These are phyloP conservation scores for Leptothorax acervorum DNA, from an alignment of 2,888 invertebrate genomes.

Conservation along the genomic window DNA sequence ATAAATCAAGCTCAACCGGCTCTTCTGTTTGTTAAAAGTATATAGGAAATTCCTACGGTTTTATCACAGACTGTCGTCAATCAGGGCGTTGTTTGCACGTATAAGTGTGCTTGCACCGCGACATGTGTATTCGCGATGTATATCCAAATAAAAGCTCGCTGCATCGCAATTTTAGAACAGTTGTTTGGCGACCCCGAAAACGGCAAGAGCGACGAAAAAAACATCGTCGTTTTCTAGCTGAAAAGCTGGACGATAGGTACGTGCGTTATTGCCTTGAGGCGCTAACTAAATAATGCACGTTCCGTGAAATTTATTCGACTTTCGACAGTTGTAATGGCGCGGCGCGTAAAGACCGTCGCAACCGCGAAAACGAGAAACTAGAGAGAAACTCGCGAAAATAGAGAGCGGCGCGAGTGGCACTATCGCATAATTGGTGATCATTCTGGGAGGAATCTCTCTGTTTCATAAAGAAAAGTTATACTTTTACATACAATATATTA, in stretches of 20 bases:
- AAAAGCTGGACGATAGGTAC: not conserved
- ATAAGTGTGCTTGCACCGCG: not conserved
- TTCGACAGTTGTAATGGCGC: not conserved
- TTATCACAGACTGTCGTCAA: not conserved
- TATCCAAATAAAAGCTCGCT: not conserved
- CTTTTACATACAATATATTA: not conserved
- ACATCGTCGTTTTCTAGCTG: not conserved
- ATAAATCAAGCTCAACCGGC: not conserved
- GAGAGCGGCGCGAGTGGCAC: not conserved
- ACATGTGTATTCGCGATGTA: not conserved
- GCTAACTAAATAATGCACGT: not conserved
- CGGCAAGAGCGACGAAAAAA: not conserved
- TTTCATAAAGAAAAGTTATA: not conserved
- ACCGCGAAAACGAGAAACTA: constrained; percentile 4
- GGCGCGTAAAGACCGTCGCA: not conserved
- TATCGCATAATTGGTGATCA: not conserved
- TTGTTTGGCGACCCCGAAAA: not conserved
- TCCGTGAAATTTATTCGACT: constrained; percentile 15
- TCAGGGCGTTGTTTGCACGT: not conserved
- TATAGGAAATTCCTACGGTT: not conserved
- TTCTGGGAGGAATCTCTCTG: not conserved
- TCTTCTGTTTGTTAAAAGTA: not conserved
- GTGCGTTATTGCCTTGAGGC: not conserved
- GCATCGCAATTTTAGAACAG: not conserved
- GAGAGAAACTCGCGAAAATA: not conserved